Percentiles rank a stretch among this genome's conserved stretches.
These are phyloP conservation scores for Orchesella cincta DNA, from an alignment of 1,140 invertebrate species.

Conservation along the genomic window DNA sequence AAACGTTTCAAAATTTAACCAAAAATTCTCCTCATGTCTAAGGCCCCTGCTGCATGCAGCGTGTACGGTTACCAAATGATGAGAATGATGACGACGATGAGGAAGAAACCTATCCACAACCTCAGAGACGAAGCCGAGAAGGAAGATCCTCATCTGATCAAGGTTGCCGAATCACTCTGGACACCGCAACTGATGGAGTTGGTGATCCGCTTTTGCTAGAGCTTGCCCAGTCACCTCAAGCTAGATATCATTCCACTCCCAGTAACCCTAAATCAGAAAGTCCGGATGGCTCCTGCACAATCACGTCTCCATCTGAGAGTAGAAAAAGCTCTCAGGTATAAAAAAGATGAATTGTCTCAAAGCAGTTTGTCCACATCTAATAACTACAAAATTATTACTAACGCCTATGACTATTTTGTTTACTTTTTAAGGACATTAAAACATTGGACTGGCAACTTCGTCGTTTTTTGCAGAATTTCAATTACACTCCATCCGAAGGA, in stretches of 20 bases:
- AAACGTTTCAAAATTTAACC: no score
- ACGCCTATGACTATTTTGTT: no score
- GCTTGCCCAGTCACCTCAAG: not conserved
- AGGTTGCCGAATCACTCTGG: not conserved
- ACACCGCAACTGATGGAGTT: not conserved
- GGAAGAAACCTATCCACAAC: not conserved
- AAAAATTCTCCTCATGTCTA: no score
- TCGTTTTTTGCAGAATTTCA: slow-evolving; percentile 25
- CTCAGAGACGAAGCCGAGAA: not conserved
- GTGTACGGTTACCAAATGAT: slow-evolving; percentile 20
- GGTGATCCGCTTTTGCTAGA: not conserved
- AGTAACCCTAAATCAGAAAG: slow-evolving; percentile 3
- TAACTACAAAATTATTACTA: no score
- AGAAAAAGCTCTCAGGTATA: slow-evolving; percentile 19
- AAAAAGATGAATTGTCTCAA: not conserved
- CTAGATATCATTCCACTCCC: not conserved
- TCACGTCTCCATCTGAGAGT: slow-evolving; percentile 3
- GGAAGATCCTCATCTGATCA: not conserved
- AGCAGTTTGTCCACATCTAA: not conserved
- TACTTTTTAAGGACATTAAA: slow-evolving; percentile 10
- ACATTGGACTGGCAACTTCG: slow-evolving; percentile 34
- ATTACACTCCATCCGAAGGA: slow-evolving; percentile 4
- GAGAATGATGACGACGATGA: not conserved
- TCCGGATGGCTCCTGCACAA: not conserved
- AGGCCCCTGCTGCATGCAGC: slow-evolving; percentile 36